Evolutionary conservation across 2,113 vertebrate species (phyloP), one percentile per base, ranked within the genome.

Genomic region (Cryptomyrus ogoouensis): DNA sequence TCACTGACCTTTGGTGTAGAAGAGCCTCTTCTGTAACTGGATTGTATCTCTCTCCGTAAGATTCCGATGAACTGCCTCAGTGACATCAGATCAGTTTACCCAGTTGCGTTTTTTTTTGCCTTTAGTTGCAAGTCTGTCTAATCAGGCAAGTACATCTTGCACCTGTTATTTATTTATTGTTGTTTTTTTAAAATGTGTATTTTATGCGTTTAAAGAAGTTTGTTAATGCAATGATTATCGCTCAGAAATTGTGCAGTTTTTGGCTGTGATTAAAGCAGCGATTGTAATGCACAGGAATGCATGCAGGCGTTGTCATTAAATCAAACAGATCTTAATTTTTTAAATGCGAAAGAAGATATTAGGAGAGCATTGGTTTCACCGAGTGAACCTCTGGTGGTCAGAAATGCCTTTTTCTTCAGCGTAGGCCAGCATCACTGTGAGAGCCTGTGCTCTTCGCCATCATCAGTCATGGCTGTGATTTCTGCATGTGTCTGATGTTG

Each of bases 381-480:
- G 5, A 17, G 15, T 35, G 35, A 77, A 15, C 70, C 70, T 77
- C n/a, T 35, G 50, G 27, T 87, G 50, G n/a, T 35, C 27, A 87
- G 17, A 87, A 39, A 56, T 87, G 49, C 5, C 21, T 9, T 87
- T 19, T 35, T 39, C 15, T 3, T 53, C 27, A 17, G 0, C 15
- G 3, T 56, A 35, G n/a, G 13, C 31, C 27, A 42, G 47, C n/a
- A 31, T 31, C 2, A 9, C 35, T 53, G 13, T 56, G 27, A 31
- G 85, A 10, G 7, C 8, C 50, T 53, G 5, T 13, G 0, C 4
- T 86, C 24, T 56, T 90, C 15, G 0, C 90, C 89, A 56, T 24
- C 91, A 83, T 90, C 52, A 47, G 42, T 93, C 17, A 0, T 92
- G 88, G 87, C 89, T 94, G 91, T 92, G 91, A 92, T 94, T 94